These are phyloP conservation scores for Eustalomyia histrio DNA, from an alignment of 2,888 invertebrate species.

Conservation along the genomic window DNA sequence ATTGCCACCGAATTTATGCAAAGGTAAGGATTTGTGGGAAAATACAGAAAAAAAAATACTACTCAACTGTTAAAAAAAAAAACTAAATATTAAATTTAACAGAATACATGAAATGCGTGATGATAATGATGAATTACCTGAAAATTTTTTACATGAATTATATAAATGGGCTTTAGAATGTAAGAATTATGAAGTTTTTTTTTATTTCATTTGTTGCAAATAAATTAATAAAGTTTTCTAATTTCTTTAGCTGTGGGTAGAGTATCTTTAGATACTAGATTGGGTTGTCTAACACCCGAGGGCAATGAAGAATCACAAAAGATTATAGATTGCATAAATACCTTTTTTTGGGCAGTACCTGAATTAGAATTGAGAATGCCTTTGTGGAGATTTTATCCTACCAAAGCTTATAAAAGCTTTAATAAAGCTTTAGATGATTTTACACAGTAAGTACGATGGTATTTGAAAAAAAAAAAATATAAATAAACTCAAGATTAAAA, in stretches of 20 bases:
- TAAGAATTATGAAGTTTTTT: constrained; percentile 79
- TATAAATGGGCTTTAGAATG: constrained; percentile 97
- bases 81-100: constrained; percentile 38
- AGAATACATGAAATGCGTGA: constrained; percentile 85
- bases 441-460: constrained; percentile 81
- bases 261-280: constrained; percentile 89
- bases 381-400: constrained; percentile 87
- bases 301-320: constrained; percentile 84
- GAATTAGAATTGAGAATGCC: constrained; percentile 87
- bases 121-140: constrained; percentile 85
- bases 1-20: constrained; percentile 88
- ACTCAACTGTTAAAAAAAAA: background rate
- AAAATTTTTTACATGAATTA: constrained; percentile 91
- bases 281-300: constrained; percentile 85
- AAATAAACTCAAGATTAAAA: too few species aligned
- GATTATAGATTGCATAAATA: constrained; percentile 88
- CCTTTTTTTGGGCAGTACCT: constrained; percentile 88
- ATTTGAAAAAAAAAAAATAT: too few species aligned
- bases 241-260: constrained; percentile 85
- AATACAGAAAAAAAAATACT: constrained; percentile 1
- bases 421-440: constrained; percentile 86
- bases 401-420: constrained; percentile 85
- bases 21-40: constrained; percentile 80
- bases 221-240: background rate
- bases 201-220: too few species aligned